A percentile compares a stretch with the other conserved stretches of the same genome.
Conservation (phyloP, 2,888 invertebrate genomes). For the Octodonta nipae region DNA sequence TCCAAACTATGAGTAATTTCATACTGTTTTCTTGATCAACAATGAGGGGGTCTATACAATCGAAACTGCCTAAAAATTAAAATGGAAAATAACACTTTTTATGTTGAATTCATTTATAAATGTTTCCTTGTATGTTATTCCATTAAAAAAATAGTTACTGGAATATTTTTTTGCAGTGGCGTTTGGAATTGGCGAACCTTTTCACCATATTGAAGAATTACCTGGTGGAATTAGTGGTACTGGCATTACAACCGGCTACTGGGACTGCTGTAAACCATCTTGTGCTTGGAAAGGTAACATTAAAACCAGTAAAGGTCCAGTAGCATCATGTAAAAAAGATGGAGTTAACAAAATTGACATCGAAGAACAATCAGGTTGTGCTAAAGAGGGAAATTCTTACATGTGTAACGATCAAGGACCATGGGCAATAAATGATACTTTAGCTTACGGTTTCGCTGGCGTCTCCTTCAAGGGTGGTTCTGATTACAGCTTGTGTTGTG, state of each 20-base stretch:
- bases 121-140: too few relatives aligned
- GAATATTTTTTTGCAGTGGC: too few relatives aligned
- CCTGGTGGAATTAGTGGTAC: slow-evolving; percentile 14
- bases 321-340: slow-evolving; percentile 11
- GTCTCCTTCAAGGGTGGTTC: slow-evolving; percentile 13
- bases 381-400: slow-evolving; percentile 10
- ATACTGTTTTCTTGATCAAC: too few relatives aligned
- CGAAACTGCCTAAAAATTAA: too few relatives aligned
- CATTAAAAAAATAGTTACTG: too few relatives aligned
- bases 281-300: slow-evolving; percentile 15
- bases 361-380: slow-evolving; percentile 14
- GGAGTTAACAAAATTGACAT: slow-evolving; percentile 11
- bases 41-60: too few relatives aligned
- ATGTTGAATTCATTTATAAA: too few relatives aligned
- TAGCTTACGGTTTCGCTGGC: slow-evolving; percentile 16
- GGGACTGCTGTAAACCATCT: slow-evolving; percentile 18
- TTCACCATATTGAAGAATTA: too few relatives aligned
- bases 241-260: slow-evolving; percentile 14
- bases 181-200: too few relatives aligned
- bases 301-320: slow-evolving; percentile 7
- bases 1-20: too few relatives aligned
- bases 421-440: slow-evolving; percentile 11
- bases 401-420: slow-evolving; percentile 13
- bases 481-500: slow-evolving; percentile 13
- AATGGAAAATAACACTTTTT: too few relatives aligned